Evolutionary conservation across 2,797 vertebrate species (phyloP).

Genomic region (Pteropus rufus): DNA sequence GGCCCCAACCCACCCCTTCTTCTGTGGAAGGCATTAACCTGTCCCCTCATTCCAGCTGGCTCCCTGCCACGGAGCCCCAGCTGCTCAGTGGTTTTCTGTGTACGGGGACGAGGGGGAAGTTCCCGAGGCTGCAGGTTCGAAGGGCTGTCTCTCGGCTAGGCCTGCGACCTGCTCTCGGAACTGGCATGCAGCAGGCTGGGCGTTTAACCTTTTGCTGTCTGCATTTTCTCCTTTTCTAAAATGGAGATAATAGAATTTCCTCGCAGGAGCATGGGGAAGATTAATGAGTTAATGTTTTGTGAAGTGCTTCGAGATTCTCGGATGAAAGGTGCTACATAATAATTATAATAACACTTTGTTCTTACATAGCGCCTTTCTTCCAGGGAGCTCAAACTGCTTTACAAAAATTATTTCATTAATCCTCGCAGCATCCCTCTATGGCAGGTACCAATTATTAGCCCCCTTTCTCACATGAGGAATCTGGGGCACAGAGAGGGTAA

Average conservation of each 20-base stretch:
- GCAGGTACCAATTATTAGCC: constrained; percentile 53
- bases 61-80: neutral
- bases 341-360: constrained; percentile 71
- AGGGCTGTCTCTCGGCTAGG: neutral
- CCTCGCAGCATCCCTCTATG: constrained; percentile 26
- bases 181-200: neutral
- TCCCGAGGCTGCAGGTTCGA: neutral
- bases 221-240: neutral
- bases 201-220: constrained; percentile 34
- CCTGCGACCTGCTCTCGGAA: neutral
- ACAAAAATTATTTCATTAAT: constrained; percentile 73
- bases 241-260: neutral
- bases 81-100: neutral
- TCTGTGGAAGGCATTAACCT: constrained; percentile 43
- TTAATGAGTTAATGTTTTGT: constrained; percentile 68
- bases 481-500: neutral
- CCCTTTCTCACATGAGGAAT: neutral
- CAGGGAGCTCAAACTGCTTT: constrained; percentile 66
- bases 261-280: constrained; percentile 23
- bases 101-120: neutral
- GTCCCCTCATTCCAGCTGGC: constrained; percentile 30
- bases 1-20: constrained; percentile 35
- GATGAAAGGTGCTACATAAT: constrained; percentile 70
- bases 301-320: constrained; percentile 65
- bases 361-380: constrained; percentile 66